These are phyloP conservation scores for Plagodis dolabraria DNA, from an alignment of 2,888 invertebrate species.

Conservation along the genomic window DNA sequence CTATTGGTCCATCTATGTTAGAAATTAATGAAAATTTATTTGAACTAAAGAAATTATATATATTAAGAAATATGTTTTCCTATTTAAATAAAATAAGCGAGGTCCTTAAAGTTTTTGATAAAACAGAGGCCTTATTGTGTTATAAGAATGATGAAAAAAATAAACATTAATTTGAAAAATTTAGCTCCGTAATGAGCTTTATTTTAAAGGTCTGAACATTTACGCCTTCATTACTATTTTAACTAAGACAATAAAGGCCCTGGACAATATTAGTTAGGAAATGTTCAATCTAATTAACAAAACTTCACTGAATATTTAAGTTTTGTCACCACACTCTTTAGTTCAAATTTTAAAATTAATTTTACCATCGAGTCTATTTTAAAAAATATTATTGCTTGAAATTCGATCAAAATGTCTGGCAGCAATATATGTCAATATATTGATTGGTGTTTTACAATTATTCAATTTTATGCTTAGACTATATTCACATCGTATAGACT, in stretches of 20 bases:
- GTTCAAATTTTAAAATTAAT: slow-evolving; percentile 20
- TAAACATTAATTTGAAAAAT: neutral
- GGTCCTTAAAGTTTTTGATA: neutral
- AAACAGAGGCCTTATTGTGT: too few relatives aligned
- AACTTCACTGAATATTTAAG: too few relatives aligned
- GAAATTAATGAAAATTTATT: slow-evolving; percentile 50
- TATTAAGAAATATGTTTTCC: too few relatives aligned
- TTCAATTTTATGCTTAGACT: neutral
- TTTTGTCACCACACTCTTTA: slow-evolving; percentile 13
- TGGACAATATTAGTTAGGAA: too few relatives aligned
- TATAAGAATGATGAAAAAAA: too few relatives aligned
- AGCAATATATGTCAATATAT: slow-evolving; percentile 51
- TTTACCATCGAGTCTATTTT: slow-evolving; percentile 30
- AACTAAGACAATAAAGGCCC: too few relatives aligned
- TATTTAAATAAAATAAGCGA: too few relatives aligned
- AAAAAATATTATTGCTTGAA: slow-evolving; percentile 56
- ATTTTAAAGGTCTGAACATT: too few relatives aligned
- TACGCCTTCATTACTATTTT: too few relatives aligned
- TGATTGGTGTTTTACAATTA: slow-evolving; percentile 52
- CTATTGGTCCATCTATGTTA: slow-evolving; percentile 82
- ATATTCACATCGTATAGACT: too few relatives aligned
- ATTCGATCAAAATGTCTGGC: slow-evolving; percentile 48
- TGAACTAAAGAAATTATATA: slow-evolving; percentile 26
- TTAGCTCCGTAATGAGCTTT: too few relatives aligned
- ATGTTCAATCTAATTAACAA: too few relatives aligned